Base-by-base conservation (phyloP, 2,113 vertebrate species). In the Halichoeres trimaculatus region DNA sequence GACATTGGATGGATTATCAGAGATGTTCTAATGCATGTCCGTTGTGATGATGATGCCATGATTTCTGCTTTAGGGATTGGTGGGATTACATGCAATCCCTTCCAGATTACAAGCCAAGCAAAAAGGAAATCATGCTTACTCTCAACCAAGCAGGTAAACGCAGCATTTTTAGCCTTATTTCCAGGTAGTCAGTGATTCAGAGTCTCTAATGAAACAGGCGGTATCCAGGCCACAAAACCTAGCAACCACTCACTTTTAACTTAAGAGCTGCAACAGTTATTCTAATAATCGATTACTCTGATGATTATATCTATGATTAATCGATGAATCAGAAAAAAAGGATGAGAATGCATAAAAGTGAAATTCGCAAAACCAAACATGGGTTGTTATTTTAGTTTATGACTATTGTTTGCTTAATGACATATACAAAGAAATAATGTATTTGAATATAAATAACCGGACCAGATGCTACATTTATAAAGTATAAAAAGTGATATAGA, bases 71-170 rank as follows among this genome's bases (percentile, higher is more conserved):
- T 48, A 67, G 74, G 77, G 83, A 87, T 85, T 73, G 87, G 69
- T 84, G 63, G 43, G 80, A 90, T 88, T 88, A 84, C 51, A 78
- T 57, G 51, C 80, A 91, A 84, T 85, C 85, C 76, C 72, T 78
- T 67, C 47, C 58, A 86, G 87, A 86, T 86, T 84, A 76, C 30
- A 75, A 68, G 43, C 35, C 64, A 45, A 60, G 61, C 65, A 82
- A 58, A 12, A 74, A 24, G 56, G 59, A 84, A 75, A 63, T 78
- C 69, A 74, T 51, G 52, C 22, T 50, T 70, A 40, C n/a, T 10
- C 67, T 62, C 67, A 63, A 61, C 20, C 69, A 68, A 55, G 63
- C 64, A 78, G 81, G 76, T 56, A 59, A 20, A 60, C 36, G 48
- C 61, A 62, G 59, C 43, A 45, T 68, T 71, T 72, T 50, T 23